Conservation (phyloP, 2,797 vertebrate species). For the Phrynocephalus guinanensis region DNA sequence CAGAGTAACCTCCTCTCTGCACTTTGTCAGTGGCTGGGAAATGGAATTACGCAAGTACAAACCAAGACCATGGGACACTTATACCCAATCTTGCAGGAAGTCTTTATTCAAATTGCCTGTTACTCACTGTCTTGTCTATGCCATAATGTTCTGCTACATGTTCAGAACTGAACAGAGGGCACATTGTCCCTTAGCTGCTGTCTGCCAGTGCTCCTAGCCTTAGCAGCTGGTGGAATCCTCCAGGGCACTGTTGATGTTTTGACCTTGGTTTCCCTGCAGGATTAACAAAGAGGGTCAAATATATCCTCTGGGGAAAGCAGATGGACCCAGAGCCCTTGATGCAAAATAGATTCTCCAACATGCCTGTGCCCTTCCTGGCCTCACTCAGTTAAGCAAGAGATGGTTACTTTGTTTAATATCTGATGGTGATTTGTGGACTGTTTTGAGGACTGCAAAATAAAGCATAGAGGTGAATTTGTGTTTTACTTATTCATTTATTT, state of each 20-base stretch:
- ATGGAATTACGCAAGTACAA: neutral
- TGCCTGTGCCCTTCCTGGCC: neutral
- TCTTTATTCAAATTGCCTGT: neutral
- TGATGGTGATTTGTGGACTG: slow-evolving; percentile 7
- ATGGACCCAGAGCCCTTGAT: slow-evolving; percentile 9
- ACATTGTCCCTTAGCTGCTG: slow-evolving; percentile 22
- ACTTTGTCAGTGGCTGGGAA: neutral
- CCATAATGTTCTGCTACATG: neutral
- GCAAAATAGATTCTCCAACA: neutral
- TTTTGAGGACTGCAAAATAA: slow-evolving; percentile 13
- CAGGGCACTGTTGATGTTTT: slow-evolving; percentile 25
- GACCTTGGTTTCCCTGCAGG: slow-evolving; percentile 6
- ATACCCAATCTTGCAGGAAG: neutral
- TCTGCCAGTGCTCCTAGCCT: slow-evolving; percentile 2
- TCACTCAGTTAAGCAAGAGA: slow-evolving; percentile 5
- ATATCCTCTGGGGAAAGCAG: slow-evolving; percentile 32
- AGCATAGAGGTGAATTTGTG: neutral
- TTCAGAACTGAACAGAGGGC: slow-evolving; percentile 17
- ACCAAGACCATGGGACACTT: neutral
- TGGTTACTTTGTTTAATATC: neutral
- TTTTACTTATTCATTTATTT: too few species aligned
- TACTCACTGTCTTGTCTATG: neutral
- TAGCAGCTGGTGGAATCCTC: slow-evolving; percentile 35
- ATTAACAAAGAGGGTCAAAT: slow-evolving; percentile 1
- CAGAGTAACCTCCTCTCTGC: neutral